Evolutionary conservation across 1,140 invertebrate genomes (phyloP), one percentile per base, ranked within the genome.

Genomic region (Arctopsyche grandis): DNA sequence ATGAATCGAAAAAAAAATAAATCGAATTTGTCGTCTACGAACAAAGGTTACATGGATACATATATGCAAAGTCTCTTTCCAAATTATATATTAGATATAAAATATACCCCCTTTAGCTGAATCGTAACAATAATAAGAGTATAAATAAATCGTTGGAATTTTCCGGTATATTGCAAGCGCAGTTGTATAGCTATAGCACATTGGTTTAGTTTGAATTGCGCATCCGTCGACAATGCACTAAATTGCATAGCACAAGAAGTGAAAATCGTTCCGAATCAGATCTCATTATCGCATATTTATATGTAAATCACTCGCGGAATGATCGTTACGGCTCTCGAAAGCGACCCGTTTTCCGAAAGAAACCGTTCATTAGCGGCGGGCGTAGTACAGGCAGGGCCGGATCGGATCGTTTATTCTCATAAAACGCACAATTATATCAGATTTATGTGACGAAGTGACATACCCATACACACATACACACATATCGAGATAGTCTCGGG

Each of bases 211-310:
- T 52, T 52, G 3, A 52, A 52, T 52, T 52, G 48, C 48, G 16
- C 48, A 10, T 52, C 48, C 48, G 48, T 52, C 48, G 48, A 52
- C 48, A 21, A 66, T 26, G 60, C 60, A 66, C 60, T 22, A 21
- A 66, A 26, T 66, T 22, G 60, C 60, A 26, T 5, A 1, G 38
- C 7, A 52, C n/a, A 58, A 16, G 21, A 48, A 58, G 21, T 48
- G 21, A 16, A 46, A 75, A 75, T 24, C 21, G 71, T 48, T 38
- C 43, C 7, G 43, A 58, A 75, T 75, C 52, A 21, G 71, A 75
- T 75, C 71, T 75, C 71, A 75, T 75, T 75, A 75, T 75, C 43
- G 43, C 46, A 75, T 75, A 75, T 75, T 75, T 75, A 75, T 75
- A 75, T 75, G 71, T 58, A 75, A 75, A 75, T 75, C 71, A 75